Percentiles rank a stretch among this genome's conserved stretches.
Evolutionary conservation across 2,888 invertebrate species (phyloP).

Genomic region (Oligia latruncula): DNA sequence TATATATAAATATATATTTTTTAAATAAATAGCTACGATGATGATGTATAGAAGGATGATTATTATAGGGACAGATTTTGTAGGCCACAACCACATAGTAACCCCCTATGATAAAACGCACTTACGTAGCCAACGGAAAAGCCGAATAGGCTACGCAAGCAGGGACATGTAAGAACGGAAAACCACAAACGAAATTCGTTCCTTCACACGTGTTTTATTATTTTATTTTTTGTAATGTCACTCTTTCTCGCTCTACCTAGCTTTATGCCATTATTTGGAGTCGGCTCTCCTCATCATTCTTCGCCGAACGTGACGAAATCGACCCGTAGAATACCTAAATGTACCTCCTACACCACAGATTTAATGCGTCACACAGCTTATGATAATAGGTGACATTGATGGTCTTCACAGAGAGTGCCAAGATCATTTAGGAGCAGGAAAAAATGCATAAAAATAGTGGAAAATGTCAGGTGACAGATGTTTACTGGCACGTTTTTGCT

Average conservation of each 20-base stretch:
- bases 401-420: constrained; percentile 26
- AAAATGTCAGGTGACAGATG: constrained; percentile 21
- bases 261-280: background rate
- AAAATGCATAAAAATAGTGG: constrained; percentile 1
- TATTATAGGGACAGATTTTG: background rate
- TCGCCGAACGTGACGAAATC: background rate
- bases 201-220: background rate
- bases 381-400: constrained; percentile 19
- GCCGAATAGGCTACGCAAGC: background rate
- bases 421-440: constrained; percentile 8
- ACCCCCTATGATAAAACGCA: background rate
- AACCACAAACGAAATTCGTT: background rate
- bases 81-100: background rate
- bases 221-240: background rate
- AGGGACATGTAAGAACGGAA: no score
- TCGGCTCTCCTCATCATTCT: background rate
- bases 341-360: background rate
- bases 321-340: background rate
- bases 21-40: background rate
- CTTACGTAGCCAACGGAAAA: background rate
- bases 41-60: background rate
- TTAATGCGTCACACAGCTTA: constrained; percentile 1
- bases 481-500: constrained; percentile 9
- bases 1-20: no score
- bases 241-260: background rate